These are phyloP conservation scores for Nannospalax galili DNA, from an alignment of 2,113 vertebrate species.

Conservation along the genomic window DNA sequence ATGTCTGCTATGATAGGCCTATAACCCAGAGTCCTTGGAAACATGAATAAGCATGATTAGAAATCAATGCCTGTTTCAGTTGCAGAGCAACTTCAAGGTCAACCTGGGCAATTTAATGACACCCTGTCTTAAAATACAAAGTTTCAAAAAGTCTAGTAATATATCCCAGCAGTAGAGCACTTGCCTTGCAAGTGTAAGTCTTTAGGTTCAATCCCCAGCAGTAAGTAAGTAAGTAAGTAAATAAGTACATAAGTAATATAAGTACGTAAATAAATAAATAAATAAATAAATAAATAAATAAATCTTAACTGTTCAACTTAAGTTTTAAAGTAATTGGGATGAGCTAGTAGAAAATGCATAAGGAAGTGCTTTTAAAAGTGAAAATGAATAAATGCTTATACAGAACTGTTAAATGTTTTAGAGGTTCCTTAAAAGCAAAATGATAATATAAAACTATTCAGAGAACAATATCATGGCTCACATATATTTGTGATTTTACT, in stretches of 20 bases:
- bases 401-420: conserved; percentile 50
- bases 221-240: too few relatives aligned
- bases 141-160: too few relatives aligned
- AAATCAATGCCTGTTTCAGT: too few relatives aligned
- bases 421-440: conserved; percentile 14
- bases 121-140: too few relatives aligned
- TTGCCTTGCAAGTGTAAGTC: too few relatives aligned
- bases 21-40: neutral
- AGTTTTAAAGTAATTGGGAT: neutral
- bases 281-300: too few relatives aligned
- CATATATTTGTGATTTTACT: conserved; percentile 45
- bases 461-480: conserved; percentile 24
- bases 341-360: conserved; percentile 1
- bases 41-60: neutral
- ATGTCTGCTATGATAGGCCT: neutral
- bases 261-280: too few relatives aligned
- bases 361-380: conserved; percentile 18
- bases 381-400: neutral
- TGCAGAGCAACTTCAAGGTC: too few relatives aligned
- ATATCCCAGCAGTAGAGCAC: too few relatives aligned
- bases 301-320: neutral
- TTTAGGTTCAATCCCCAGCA: too few relatives aligned
- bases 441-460: neutral
- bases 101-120: too few relatives aligned
- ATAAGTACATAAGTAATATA: too few relatives aligned